Percentiles rank a stretch among this genome's conserved stretches.
Conservation (phyloP, 92 coral and sea anemone species). For the Desmophyllum pertusum region DNA sequence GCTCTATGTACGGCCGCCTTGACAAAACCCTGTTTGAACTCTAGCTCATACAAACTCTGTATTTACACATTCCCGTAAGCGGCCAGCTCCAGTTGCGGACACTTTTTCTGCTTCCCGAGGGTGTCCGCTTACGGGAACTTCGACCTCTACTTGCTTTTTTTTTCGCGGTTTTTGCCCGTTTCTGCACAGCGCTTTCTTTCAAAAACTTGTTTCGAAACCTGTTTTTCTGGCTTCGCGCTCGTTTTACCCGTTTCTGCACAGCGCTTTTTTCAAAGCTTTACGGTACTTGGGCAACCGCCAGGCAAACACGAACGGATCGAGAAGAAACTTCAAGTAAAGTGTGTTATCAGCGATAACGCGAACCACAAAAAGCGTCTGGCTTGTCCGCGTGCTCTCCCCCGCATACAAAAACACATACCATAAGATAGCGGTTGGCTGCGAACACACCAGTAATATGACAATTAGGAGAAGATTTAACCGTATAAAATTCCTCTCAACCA, state of each 20-base stretch:
- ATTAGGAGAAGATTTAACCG: conserved; percentile 60
- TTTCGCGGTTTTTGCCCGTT: neutral
- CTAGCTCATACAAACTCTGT: too few species aligned
- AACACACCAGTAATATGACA: conserved; percentile 53
- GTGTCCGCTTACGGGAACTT: too few species aligned
- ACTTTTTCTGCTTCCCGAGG: too few species aligned
- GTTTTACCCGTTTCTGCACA: conserved; percentile 9
- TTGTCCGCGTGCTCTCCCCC: neutral
- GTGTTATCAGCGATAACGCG: conserved; percentile 56
- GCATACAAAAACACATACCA: conserved; percentile 51
- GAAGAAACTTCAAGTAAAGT: conserved; percentile 57
- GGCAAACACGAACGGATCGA: conserved; percentile 71
- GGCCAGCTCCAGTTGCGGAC: too few species aligned
- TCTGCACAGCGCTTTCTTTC: conserved; percentile 44
- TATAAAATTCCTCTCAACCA: conserved; percentile 54
- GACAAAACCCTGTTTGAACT: too few species aligned
- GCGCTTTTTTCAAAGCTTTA: conserved; percentile 58
- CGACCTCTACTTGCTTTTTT: neutral
- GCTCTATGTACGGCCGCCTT: too few species aligned
- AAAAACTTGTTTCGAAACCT: too few species aligned
- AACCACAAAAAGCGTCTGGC: conserved; percentile 29
- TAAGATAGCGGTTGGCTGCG: conserved; percentile 62
- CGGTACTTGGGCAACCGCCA: conserved; percentile 80
- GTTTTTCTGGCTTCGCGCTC: too few species aligned
- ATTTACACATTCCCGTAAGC: too few species aligned